These are phyloP conservation scores for Glossophaga mutica DNA, from an alignment of 2,797 vertebrate genomes.

Conservation along the genomic window DNA sequence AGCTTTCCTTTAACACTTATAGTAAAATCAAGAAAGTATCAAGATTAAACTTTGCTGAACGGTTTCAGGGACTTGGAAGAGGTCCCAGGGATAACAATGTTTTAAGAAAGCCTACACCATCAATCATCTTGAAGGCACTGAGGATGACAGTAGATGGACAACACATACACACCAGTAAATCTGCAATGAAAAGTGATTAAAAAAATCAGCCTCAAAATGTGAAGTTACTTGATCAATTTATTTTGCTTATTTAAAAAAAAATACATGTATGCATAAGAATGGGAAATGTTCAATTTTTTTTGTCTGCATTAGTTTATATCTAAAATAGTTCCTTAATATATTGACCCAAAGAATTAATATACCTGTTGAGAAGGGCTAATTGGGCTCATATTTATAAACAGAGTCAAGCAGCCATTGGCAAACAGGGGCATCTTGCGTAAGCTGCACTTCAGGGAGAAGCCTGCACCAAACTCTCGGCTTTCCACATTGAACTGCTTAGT, in stretches of 20 bases:
- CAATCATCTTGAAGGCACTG: not conserved
- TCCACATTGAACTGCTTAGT: not conserved
- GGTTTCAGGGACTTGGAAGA: not conserved
- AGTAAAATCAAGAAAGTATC: not conserved
- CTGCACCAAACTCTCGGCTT: not conserved
- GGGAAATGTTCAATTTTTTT: not conserved
- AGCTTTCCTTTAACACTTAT: not conserved
- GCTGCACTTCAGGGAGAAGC: not conserved
- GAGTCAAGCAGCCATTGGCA: not conserved
- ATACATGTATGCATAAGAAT: not conserved
- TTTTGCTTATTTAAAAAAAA: not conserved
- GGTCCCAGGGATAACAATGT: not conserved
- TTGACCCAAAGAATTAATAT: not conserved
- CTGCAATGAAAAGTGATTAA: not conserved
- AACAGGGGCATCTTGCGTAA: not conserved
- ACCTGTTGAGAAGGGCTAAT: not conserved
- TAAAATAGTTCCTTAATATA: not conserved
- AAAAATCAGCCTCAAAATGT: not conserved
- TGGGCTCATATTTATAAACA: not conserved
- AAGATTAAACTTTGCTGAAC: conserved; percentile 21
- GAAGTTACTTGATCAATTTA: not conserved
- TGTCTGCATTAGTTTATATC: not conserved
- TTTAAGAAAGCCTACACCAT: not conserved
- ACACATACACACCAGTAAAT: not conserved
- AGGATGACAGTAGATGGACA: not conserved